These are phyloP conservation scores for Paedocypris sp. DNA, from an alignment of 2,113 vertebrate species.

Conservation along the genomic window DNA sequence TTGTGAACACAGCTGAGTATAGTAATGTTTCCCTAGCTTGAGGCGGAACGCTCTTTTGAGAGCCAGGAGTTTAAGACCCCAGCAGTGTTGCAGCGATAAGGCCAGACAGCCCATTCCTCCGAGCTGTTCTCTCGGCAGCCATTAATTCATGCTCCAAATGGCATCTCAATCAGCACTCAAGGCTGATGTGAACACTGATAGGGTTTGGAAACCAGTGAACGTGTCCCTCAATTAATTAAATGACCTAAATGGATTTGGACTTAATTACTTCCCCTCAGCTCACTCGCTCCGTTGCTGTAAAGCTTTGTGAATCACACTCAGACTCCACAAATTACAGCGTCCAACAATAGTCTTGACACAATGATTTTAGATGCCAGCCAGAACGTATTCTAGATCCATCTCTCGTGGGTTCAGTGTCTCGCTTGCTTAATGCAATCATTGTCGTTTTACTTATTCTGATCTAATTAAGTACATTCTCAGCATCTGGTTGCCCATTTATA, in stretches of 20 bases:
- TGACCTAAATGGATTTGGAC: conserved; percentile 35
- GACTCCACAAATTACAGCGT: not conserved
- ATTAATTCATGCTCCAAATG: conserved; percentile 30
- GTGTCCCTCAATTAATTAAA: conserved; percentile 36
- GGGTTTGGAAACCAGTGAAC: conserved; percentile 26
- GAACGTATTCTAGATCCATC: not conserved
- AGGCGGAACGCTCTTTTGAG: conserved; percentile 1
- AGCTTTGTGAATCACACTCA: not conserved
- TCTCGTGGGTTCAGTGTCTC: no score
- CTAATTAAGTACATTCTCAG: no score
- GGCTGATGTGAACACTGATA: conserved; percentile 28
- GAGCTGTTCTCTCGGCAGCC: conserved; percentile 10
- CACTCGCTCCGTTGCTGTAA: conserved; percentile 20
- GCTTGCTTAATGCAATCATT: no score
- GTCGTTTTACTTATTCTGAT: no score
- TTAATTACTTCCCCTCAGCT: conserved; percentile 28
- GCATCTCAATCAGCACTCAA: conserved; percentile 21
- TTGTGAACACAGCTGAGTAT: not conserved
- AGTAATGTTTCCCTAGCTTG: not conserved
- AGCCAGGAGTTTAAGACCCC: not conserved
- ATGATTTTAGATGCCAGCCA: not conserved
- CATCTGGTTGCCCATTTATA: not conserved
- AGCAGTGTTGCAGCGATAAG: not conserved
- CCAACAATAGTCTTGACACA: conserved; percentile 7
- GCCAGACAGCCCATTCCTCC: conserved; percentile 1